These are phyloP conservation scores for Gallinago undulata DNA, from an alignment of 2,113 vertebrate species.

Conservation along the genomic window DNA sequence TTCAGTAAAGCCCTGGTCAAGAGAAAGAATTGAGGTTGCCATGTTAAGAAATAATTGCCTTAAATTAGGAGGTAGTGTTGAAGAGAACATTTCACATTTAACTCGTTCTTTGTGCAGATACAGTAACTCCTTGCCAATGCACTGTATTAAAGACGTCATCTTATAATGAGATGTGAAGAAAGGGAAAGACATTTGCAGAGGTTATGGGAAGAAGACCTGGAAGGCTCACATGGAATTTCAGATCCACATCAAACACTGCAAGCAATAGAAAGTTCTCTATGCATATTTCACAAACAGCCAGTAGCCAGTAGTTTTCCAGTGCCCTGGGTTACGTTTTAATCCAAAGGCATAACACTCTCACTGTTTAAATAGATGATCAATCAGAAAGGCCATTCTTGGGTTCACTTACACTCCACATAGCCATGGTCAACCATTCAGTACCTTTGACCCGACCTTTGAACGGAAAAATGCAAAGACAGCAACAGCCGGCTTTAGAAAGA, in stretches of 20 bases:
- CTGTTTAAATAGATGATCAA: conserved; percentile 66
- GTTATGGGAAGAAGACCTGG: conserved; percentile 62
- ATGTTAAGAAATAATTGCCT: not conserved
- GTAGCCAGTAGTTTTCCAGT: conserved; percentile 41
- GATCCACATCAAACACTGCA: conserved; percentile 48
- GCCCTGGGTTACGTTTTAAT: conserved; percentile 59
- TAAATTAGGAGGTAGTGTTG: not conserved
- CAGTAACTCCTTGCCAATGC: not conserved
- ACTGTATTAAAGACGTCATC: not conserved
- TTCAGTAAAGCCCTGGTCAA: conserved; percentile 1
- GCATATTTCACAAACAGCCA: conserved; percentile 58
- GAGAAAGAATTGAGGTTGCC: not conserved
- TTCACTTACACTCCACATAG: conserved; percentile 61
- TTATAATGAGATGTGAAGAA: conserved; percentile 37
- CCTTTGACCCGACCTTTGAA: conserved; percentile 71
- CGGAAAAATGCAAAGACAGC: conserved; percentile 46
- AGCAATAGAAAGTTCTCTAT: conserved; percentile 61
- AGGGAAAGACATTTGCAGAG: conserved; percentile 15
- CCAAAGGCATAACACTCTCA: conserved; percentile 63
- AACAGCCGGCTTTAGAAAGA: conserved; percentile 48
- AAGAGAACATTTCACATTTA: not conserved
- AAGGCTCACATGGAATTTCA: conserved; percentile 49
- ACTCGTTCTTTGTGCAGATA: not conserved
- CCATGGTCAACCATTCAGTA: conserved; percentile 56
- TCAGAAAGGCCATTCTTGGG: conserved; percentile 65